Evolutionary conservation across 1,140 invertebrate species (phyloP).

Genomic region (Epicauta chinensis): DNA sequence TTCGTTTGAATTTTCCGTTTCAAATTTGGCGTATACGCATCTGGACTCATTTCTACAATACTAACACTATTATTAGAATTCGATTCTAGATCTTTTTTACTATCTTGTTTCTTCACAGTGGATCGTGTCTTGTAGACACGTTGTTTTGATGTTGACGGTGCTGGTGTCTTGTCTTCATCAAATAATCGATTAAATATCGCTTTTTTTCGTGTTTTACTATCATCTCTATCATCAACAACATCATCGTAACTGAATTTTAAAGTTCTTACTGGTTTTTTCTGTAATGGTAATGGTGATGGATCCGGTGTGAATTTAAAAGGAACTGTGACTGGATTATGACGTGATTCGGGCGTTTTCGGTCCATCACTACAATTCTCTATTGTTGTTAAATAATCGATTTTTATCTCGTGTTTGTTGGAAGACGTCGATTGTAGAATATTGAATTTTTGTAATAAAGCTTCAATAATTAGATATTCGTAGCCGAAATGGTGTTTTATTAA

Average conservation of each 20-base stretch:
- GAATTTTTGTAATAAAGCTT: constrained; percentile 14
- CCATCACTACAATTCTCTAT: not conserved
- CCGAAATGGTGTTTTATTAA: constrained; percentile 12
- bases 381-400: not conserved
- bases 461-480: not conserved
- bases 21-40: not conserved
- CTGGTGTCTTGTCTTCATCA: constrained; percentile 1
- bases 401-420: not conserved
- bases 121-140: too few species aligned
- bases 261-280: not conserved
- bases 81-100: not conserved
- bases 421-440: not conserved
- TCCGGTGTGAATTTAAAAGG: too few species aligned
- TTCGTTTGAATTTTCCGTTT: not conserved
- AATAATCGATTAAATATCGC: not conserved
- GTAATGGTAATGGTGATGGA: not conserved
- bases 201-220: too few species aligned
- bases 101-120: not conserved
- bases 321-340: not conserved
- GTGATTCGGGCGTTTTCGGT: not conserved
- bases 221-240: not conserved
- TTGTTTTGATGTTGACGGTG: not conserved
- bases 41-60: not conserved
- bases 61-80: not conserved
- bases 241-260: not conserved